Conservation (phyloP, 2,113 vertebrate genomes). For the Himantopus leucocephalus region DNA sequence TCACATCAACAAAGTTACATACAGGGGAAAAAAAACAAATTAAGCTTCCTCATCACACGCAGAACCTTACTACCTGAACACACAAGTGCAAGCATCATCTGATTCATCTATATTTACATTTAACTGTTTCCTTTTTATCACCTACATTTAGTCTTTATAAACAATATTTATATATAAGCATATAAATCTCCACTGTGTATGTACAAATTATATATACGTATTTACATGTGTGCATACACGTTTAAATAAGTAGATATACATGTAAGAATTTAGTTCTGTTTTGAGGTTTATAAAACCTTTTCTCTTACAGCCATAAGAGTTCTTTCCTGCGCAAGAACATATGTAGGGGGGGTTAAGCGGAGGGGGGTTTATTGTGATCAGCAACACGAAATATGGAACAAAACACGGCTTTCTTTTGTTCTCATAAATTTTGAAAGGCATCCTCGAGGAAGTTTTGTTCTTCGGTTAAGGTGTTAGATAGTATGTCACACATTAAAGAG, state of each 20-base stretch:
- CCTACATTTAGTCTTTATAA: not conserved
- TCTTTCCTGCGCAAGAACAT: not conserved
- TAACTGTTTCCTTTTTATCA: not conserved
- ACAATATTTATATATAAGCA: not conserved
- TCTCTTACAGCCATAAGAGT: not conserved
- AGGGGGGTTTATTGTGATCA: not conserved
- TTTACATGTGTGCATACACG: not conserved
- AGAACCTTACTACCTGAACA: not conserved
- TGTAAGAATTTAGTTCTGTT: not conserved
- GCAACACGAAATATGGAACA: not conserved
- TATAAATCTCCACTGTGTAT: not conserved
- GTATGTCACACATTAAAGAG: not conserved
- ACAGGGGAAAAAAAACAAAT: not conserved
- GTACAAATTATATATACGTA: not conserved
- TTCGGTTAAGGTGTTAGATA: not conserved
- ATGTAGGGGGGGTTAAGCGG: not conserved
- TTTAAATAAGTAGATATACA: not conserved
- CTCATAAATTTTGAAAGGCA: not conserved
- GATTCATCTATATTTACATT: not conserved
- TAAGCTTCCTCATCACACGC: not conserved
- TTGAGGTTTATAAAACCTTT: not conserved
- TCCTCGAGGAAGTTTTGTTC: not conserved
- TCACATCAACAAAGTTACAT: not conserved
- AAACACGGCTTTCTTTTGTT: not conserved
- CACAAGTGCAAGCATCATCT: not conserved